phyloP scores from a whole-genome alignment of 1,140 invertebrate genomes.

The Lysiphlebus fabarum region DNA sequence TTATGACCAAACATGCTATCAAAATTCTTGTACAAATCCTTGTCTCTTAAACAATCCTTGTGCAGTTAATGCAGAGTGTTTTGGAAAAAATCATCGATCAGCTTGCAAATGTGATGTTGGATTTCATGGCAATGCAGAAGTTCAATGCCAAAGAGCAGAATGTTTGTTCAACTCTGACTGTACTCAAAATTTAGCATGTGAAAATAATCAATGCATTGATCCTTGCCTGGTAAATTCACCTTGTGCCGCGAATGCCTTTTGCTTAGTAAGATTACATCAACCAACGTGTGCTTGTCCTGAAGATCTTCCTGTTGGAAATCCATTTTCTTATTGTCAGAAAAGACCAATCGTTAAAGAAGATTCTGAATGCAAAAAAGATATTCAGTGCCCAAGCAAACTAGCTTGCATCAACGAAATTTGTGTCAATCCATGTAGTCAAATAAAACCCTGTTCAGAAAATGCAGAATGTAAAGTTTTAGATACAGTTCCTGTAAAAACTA shows the following conservation, averaged over 20 bases:
- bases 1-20: slow-evolving; percentile 74
- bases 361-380: slow-evolving; percentile 73
- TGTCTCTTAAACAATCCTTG: slow-evolving; percentile 76
- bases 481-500: slow-evolving; percentile 76
- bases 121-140: slow-evolving; percentile 72
- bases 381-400: slow-evolving; percentile 74
- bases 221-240: slow-evolving; percentile 68
- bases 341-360: slow-evolving; percentile 48
- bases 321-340: slow-evolving; percentile 71
- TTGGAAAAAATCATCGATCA: slow-evolving; percentile 70
- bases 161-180: slow-evolving; percentile 76
- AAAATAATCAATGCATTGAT: slow-evolving; percentile 69
- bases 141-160: slow-evolving; percentile 74
- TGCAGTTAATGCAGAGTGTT: slow-evolving; percentile 78
- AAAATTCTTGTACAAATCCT: slow-evolving; percentile 75
- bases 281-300: slow-evolving; percentile 75
- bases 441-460: slow-evolving; percentile 69
- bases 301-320: slow-evolving; percentile 71
- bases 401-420: slow-evolving; percentile 79
- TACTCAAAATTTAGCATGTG: slow-evolving; percentile 67
- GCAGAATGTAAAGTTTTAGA: slow-evolving; percentile 76
- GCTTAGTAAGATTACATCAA: slow-evolving; percentile 72
- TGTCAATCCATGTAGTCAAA: slow-evolving; percentile 71
- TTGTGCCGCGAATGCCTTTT: slow-evolving; percentile 77
- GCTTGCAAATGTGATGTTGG: slow-evolving; percentile 73